phyloP scores from a whole-genome alignment of 2,888 invertebrate species.

The Euzophera pinguis region DNA sequence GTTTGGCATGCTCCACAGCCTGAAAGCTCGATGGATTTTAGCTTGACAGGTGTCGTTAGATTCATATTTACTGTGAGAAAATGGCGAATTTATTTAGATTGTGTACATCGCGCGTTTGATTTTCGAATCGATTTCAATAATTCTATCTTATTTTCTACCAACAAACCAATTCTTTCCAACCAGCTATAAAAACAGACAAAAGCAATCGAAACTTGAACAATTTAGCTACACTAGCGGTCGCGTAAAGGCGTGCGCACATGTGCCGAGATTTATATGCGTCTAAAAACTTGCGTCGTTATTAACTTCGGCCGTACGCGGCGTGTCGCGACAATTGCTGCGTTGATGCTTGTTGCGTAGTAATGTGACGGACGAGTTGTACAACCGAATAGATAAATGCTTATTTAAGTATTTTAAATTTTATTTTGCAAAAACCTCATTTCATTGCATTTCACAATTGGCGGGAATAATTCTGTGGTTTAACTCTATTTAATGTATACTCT shows the following conservation, averaged over 20 bases:
- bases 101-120: no score
- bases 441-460: no score
- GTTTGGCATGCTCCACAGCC: no score
- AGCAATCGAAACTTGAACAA: conserved; percentile 22
- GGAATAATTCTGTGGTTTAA: no score
- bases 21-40: no score
- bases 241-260: conserved; percentile 24
- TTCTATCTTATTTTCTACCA: neutral
- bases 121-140: neutral
- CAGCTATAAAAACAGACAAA: conserved; percentile 11
- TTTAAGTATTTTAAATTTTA: no score
- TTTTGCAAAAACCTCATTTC: no score
- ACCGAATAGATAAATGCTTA: conserved; percentile 15
- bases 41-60: no score
- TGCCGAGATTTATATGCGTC: conserved; percentile 34
- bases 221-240: conserved; percentile 16
- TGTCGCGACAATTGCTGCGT: conserved; percentile 26
- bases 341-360: conserved; percentile 27
- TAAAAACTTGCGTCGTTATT: conserved; percentile 43
- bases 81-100: no score
- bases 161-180: neutral
- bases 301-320: conserved; percentile 39
- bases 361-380: conserved; percentile 28
- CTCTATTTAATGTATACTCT: no score
- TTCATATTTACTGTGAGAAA: no score